Evolutionary conservation across 2,113 vertebrate genomes (phyloP).

Genomic region (Calonectris borealis): DNA sequence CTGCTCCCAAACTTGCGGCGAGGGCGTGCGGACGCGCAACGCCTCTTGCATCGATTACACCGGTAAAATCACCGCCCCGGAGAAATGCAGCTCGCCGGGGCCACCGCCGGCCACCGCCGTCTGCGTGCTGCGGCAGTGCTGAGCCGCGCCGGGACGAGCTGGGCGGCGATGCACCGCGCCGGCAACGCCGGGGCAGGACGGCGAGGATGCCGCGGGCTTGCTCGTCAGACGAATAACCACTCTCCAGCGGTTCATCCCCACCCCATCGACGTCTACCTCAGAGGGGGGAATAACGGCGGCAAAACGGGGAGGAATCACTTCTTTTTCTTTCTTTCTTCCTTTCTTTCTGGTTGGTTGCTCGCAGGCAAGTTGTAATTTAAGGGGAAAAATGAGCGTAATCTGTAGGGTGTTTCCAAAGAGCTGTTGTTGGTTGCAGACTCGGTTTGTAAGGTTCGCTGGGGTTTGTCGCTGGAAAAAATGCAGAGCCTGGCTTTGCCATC

Average conservation of each 20-base stretch:
- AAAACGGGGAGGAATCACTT: background rate
- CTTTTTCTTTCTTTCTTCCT: background rate
- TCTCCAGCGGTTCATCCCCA: constrained; percentile 71
- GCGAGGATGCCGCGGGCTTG: background rate
- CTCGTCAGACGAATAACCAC: constrained; percentile 49
- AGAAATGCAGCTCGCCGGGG: constrained; percentile 76
- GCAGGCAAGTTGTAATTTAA: background rate
- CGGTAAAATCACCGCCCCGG: constrained; percentile 71
- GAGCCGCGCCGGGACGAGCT: background rate
- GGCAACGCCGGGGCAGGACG: constrained; percentile 19
- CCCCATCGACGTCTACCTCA: constrained; percentile 92
- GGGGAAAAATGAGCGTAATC: background rate
- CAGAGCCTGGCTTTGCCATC: background rate
- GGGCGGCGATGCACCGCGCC: background rate
- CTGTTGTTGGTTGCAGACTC: background rate
- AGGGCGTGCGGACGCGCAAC: constrained; percentile 76
- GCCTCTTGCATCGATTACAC: constrained; percentile 80
- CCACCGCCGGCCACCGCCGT: constrained; percentile 56
- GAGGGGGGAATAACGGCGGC: constrained; percentile 3
- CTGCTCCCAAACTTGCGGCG: constrained; percentile 83
- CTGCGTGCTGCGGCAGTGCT: constrained; percentile 81
- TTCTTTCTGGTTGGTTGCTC: background rate
- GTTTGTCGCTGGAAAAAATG: background rate
- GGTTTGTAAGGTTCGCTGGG: background rate
- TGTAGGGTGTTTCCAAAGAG: background rate